Evolutionary conservation across 2,113 vertebrate genomes (phyloP), one percentile per base, ranked within the genome.

Genomic region (Astur gentilis): DNA sequence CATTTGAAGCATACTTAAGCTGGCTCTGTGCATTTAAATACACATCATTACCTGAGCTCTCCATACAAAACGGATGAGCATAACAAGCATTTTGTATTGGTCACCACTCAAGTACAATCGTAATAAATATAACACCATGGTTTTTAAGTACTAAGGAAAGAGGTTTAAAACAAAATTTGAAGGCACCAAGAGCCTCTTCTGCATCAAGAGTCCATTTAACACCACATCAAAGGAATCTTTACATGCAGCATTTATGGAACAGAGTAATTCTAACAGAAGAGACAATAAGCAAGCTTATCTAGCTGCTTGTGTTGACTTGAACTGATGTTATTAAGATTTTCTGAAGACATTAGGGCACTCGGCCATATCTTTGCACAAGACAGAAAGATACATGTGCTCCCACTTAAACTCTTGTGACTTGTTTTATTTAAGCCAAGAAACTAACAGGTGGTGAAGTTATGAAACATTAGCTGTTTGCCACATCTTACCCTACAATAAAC

Each of bases 361-460:
- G 4, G 85, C 75, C 77, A 47, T 93, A 88, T 95, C 96, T 88
- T 92, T 89, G 62, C 96, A 89, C 62, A 71, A 97, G 96, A 91
- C 36, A 54, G 62, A 97, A 95, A 71, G 84, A 94, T 97, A 75
- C 87, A 65, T 44, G 75, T 95, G 95, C 96, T 95, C 91, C 82
- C 45, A 71, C 81, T 96, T 93, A 79, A 89, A 89, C 91, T 94
- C 95, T 91, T 95, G 83, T 95, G 95, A 89, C 82, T 96, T 82
- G 73, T 95, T 97, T 96, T 93, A 90, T 93, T 97, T 87, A 96
- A 97, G 95, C 96, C 97, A 97, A 98, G 97, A 94, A 97, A 77
- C 70, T 50, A 93, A 98, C 98, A 98, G 98, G 98, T 98, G 98
- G 96, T 88, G 84, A 97, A 97, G 85, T 98, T 97, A 97, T 67